Evolutionary conservation across 2,113 vertebrate species (phyloP).

Genomic region (Quiscalus mexicanus): DNA sequence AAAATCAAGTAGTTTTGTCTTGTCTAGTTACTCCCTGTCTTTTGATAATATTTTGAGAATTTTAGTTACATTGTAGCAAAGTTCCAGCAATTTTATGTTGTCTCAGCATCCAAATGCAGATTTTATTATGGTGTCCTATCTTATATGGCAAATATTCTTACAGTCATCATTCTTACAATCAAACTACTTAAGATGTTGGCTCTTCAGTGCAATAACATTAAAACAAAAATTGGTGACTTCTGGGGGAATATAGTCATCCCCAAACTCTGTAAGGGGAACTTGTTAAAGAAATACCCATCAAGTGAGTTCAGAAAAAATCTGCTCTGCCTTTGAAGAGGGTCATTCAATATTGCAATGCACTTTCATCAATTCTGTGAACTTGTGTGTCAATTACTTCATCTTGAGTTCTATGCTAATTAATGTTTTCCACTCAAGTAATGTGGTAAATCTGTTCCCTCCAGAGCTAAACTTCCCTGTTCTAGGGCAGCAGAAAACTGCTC

Average conservation of each 20-base stretch:
- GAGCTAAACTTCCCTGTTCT: background rate
- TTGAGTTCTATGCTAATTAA: background rate
- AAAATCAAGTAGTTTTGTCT: background rate
- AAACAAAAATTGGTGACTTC: background rate
- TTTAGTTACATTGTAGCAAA: background rate
- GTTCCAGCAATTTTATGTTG: background rate
- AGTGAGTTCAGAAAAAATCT: background rate
- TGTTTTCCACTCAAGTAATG: background rate
- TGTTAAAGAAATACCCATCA: background rate
- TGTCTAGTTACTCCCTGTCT: background rate
- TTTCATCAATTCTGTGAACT: background rate
- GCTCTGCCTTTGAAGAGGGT: background rate
- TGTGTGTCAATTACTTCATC: background rate
- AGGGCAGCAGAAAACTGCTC: background rate
- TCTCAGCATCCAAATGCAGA: background rate
- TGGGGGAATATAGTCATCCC: background rate
- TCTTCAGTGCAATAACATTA: background rate
- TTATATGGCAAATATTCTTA: background rate
- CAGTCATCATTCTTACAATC: background rate
- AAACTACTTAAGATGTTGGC: background rate
- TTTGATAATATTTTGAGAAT: background rate
- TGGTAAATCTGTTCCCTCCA: fast-evolving
- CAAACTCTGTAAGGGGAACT: background rate
- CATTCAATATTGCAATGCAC: background rate
- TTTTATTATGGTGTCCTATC: background rate